These are phyloP conservation scores for Dendrolimus kikuchii DNA, from an alignment of 1,140 invertebrate genomes.

Conservation along the genomic window DNA sequence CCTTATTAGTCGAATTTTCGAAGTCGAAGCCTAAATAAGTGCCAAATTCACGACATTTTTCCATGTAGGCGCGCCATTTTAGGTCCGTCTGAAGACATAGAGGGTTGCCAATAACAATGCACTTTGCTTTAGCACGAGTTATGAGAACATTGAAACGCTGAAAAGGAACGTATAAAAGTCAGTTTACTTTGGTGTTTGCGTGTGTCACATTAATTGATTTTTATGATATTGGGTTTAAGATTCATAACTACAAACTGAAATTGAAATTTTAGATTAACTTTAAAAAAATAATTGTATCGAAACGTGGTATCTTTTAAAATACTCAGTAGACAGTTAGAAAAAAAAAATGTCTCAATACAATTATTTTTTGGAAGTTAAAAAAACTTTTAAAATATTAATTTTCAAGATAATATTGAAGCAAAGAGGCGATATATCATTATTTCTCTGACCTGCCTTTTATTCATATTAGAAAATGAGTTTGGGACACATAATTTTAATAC, in stretches of 20 bases:
- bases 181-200: not conserved
- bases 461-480: too few species aligned
- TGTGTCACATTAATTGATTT: too few species aligned
- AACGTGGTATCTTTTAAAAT: too few species aligned
- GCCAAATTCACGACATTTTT: constrained; percentile 47
- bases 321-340: too few species aligned
- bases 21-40: constrained; percentile 36
- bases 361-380: too few species aligned
- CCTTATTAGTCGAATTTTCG: not conserved
- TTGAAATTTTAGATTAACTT: not conserved
- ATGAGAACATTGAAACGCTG: constrained; percentile 88
- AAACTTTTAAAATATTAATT: too few species aligned
- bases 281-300: too few species aligned
- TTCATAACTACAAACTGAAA: not conserved
- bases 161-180: constrained; percentile 10
- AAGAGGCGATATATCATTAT: too few species aligned
- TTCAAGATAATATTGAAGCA: too few species aligned
- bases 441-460: too few species aligned
- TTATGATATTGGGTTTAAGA: not conserved
- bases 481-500: too few species aligned
- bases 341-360: too few species aligned
- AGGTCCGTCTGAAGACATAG: constrained; percentile 72
- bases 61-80: constrained; percentile 74
- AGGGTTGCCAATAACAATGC: constrained; percentile 87
- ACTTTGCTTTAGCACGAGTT: constrained; percentile 82